Base-by-base conservation (phyloP, 2,113 vertebrate species). In the Callorhinus ursinus region DNA sequence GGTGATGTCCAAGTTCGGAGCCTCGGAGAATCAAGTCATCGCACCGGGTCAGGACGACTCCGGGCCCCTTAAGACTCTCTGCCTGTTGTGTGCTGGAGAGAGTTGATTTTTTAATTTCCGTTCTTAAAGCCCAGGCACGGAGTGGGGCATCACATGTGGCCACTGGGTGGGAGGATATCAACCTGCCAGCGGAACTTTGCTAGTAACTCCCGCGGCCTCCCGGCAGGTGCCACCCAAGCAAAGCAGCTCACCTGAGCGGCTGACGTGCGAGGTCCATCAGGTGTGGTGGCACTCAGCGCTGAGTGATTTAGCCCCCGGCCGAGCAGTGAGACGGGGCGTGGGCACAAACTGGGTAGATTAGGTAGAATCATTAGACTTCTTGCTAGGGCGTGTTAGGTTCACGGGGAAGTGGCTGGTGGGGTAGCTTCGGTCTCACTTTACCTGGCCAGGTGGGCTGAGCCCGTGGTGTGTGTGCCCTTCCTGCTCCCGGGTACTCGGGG, bases 281-380 rank as follows among this genome's bases (percentile, higher is more conserved):
- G 95, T 97, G 94, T 96, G 97, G 98, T 95, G 97, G 95, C 97
- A 96, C 97, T 96, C 91, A 81, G 98, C 95, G 89, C 95, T 87
- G 81, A 97, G 97, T 94, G 97, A 98, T 98, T 98, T 98, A 96
- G 97, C 19, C 93, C 90, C 98, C 61, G 92, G 97, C 88, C 97
- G 95, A 95, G 97, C 97, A 93, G 97, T 93, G 97, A 97, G 97
- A 90, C 86, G 94, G 72, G 94, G 93, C 95, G 95, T 89, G n/a
- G 97, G 98, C 96, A 96, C 98, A 97, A 88, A 97, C 21, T 98
- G 98, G 97, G 98, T 97, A 94, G 94, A 98, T 93, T 83, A 97
- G 98, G 97, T 90, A 94, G 98, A 74, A 98, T 98, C 97, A 96
- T 88, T 87, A 92, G 95, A 88, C 83, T 84, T 85, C 88, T 98